Base-by-base conservation (phyloP, 1,140 invertebrate genomes). In the Drosophila asahinai region DNA sequence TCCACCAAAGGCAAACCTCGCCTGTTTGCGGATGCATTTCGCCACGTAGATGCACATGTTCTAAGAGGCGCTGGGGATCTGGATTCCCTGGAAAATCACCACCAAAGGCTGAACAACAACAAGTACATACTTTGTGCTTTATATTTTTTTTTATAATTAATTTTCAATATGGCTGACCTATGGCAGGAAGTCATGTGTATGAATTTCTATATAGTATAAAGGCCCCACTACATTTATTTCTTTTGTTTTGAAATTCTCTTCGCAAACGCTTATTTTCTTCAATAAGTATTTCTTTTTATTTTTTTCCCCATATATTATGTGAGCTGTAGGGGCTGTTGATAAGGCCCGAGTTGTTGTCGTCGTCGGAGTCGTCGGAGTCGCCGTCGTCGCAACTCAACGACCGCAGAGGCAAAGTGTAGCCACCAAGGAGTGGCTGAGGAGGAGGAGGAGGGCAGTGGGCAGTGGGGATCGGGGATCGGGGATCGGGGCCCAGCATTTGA, bases 201-300 rank as follows among this genome's bases (percentile, higher is more conserved):
- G 47, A 57, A 64, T 45, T 49, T 54, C 59, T 48, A 25, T 43
- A 78, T 65, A 54, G 47, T 75, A 68, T 80, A 42, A 9, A 36
- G 48, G 43, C 52, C 43, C 30, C 54, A 75, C 60, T 78, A 62
- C 38, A 70, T 77, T 77, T 81, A 81, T 83, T 83, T 87, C 84
- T 89, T 83, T 87, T 87, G 84, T 87, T 89, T 87, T 87, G 54
- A 68, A 87, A 87, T 83, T 87, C 81, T 84, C 72, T 36, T 52
- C 73, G 55, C 57, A 74, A 65, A 52, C 54, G 49, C 77, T 78
- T 78, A 64, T 84, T 65, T 73, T 86, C 67, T 60, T 77, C 71
- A 70, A 63, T 73, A 82, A 62, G 42, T 72, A 48, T 81, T 72
- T 77, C 43, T 54, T 75, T 66, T 61, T 67, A 33, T 64, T 77